These are phyloP conservation scores for Crax fasciolata DNA, from an alignment of 2,797 vertebrate genomes.

Conservation along the genomic window DNA sequence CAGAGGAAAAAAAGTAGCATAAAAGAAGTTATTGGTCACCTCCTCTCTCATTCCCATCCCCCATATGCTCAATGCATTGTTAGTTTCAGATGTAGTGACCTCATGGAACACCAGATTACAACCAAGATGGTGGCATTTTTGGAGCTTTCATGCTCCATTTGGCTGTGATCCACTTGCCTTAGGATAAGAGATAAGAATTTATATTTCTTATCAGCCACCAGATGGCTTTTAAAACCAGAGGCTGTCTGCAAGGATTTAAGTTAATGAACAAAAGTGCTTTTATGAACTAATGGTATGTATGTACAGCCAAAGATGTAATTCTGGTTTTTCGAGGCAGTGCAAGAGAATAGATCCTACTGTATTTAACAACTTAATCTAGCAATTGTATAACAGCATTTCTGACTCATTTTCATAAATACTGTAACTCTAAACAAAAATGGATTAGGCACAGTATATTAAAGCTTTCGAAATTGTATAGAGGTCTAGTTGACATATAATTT, in stretches of 20 bases:
- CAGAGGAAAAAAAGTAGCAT: neutral
- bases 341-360: constrained; percentile 42
- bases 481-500: neutral
- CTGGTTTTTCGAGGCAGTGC: constrained; percentile 51
- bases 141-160: constrained; percentile 64
- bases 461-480: neutral
- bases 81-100: constrained; percentile 22
- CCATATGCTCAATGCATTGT: neutral
- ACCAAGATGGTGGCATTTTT: constrained; percentile 53
- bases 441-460: constrained; percentile 16
- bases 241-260: constrained; percentile 67
- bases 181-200: constrained; percentile 64
- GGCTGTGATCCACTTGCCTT: constrained; percentile 58
- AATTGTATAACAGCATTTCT: constrained; percentile 48
- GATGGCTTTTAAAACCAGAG: constrained; percentile 61
- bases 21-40: neutral
- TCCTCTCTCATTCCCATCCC: neutral
- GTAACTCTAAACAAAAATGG: constrained; percentile 39
- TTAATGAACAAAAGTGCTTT: constrained; percentile 72
- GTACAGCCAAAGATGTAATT: constrained; percentile 40
- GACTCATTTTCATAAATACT: constrained; percentile 32
- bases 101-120: constrained; percentile 8
- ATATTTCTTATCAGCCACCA: constrained; percentile 66
- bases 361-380: constrained; percentile 63
- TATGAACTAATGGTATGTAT: constrained; percentile 68